phyloP scores from a whole-genome alignment of 1,140 invertebrate species.

The Brachionus plicatilis region DNA sequence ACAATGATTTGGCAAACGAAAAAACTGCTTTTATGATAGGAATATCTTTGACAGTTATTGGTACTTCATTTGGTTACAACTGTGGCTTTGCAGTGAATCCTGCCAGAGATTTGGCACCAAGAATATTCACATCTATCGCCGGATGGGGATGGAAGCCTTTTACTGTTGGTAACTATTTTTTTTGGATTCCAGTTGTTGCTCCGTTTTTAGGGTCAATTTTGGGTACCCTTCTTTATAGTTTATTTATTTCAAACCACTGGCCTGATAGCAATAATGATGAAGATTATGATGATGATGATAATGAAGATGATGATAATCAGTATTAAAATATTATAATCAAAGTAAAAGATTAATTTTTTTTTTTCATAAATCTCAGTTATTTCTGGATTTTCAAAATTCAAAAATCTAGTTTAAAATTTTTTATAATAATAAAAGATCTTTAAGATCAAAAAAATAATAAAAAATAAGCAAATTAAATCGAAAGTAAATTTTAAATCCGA shows the following conservation, averaged over 20 bases:
- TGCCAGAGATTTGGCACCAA: constrained; percentile 62
- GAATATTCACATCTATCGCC: constrained; percentile 60
- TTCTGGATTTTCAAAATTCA: too few relatives aligned
- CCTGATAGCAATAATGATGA: neutral
- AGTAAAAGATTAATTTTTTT: neutral
- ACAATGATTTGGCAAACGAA: neutral
- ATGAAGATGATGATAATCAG: neutral
- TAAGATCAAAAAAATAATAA: too few relatives aligned
- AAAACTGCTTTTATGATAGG: constrained; percentile 24
- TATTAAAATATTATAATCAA: neutral
- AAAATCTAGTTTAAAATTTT: too few relatives aligned
- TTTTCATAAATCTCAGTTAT: neutral
- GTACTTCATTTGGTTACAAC: constrained; percentile 60
- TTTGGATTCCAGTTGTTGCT: constrained; percentile 56
- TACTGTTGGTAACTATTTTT: constrained; percentile 44
- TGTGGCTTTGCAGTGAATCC: constrained; percentile 65
- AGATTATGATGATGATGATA: neutral
- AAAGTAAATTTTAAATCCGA: too few relatives aligned
- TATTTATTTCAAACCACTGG: constrained; percentile 35
- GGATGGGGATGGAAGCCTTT: constrained; percentile 61
- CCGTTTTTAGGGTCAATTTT: constrained; percentile 60
- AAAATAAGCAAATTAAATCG: too few relatives aligned
- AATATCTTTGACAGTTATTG: constrained; percentile 51
- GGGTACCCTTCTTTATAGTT: constrained; percentile 57
- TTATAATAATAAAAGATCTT: too few relatives aligned